Evolutionary conservation across 1,140 invertebrate genomes (phyloP), one percentile per base, ranked within the genome.

Genomic region (Carcinoscorpius rotundicauda): DNA sequence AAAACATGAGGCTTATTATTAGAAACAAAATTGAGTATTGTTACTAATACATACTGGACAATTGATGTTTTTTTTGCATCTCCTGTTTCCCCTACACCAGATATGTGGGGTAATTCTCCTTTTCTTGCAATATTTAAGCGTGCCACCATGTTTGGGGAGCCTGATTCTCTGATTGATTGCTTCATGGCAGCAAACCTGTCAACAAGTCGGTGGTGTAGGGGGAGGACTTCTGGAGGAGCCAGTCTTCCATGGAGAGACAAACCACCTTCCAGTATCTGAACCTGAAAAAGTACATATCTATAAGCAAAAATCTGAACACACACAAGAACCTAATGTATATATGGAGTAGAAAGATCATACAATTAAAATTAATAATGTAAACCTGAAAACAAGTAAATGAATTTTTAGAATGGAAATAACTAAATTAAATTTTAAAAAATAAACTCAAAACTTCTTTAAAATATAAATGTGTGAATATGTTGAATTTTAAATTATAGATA

Each of bases 151-250:
- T 60, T 62, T 64, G 68, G 62, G 66, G 71, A 67, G 56, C 66
- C 58, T 51, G 64, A 56, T 56, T 65, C 63, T 63, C 64, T 9
- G 48, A 67, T 56, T 49, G 64, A 68, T 50, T 68, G 56, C 61
- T 68, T 64, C 55, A 94, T 78, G 69, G 90, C 86, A 1, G 81
- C 83, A 71, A 94, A 92, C 58, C 88, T 81, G 73, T 94, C 91
- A n/a, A 90, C 80, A 4, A 97, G 77, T 63, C 88, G 82, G 70
- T 88, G 86, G 71, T 97, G 93, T 51, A 97, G 74, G 3, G 92
- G 92, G 66, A 89, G 87, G 1, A 96, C 86, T 9, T 86, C 88
- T 0, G 83, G 72, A 0, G 91, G 88, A 3, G 89, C 91, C 53
- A 95, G 78, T 69, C 87, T 82, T 0, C 87, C 90, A 75, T 97